These are phyloP conservation scores for Drosophila pseudotakahashii DNA, from an alignment of 2,888 invertebrate species.

Conservation along the genomic window DNA sequence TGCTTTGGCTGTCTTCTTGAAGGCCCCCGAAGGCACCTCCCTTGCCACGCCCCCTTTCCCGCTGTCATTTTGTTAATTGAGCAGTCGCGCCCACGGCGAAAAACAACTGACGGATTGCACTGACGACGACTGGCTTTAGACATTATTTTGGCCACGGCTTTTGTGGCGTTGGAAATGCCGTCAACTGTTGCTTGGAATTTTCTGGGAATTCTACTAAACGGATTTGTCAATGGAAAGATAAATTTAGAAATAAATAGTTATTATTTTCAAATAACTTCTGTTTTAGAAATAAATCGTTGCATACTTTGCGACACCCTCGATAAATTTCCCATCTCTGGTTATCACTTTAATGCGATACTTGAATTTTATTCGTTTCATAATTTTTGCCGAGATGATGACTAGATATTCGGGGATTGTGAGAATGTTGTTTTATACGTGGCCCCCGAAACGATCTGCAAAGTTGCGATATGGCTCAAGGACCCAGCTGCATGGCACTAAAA, in stretches of 20 bases:
- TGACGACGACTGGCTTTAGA: conserved; percentile 2
- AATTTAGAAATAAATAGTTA: no score
- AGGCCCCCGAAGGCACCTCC: conserved; percentile 3
- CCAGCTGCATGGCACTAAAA: conserved; percentile 36
- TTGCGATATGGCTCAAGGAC: conserved; percentile 18
- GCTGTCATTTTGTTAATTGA: conserved; percentile 72
- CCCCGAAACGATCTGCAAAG: conserved; percentile 34
- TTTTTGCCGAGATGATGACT: not conserved
- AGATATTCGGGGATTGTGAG: not conserved
- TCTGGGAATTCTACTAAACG: not conserved
- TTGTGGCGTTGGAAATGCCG: conserved; percentile 8
- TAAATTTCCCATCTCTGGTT: not conserved
- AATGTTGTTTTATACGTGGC: not conserved
- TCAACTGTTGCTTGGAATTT: conserved; percentile 4
- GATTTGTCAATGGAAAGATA: not conserved
- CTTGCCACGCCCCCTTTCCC: conserved; percentile 5
- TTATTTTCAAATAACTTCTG: no score
- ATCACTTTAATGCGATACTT: not conserved
- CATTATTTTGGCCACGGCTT: not conserved
- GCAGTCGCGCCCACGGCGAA: conserved; percentile 62
- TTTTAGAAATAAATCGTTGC: no score
- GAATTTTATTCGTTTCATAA: not conserved
- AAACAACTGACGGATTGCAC: conserved; percentile 47
- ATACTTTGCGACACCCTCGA: no score
- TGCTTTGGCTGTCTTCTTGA: conserved; percentile 6